Evolutionary conservation across 2,113 vertebrate genomes (phyloP).

Genomic region (Vicugna pacos): DNA sequence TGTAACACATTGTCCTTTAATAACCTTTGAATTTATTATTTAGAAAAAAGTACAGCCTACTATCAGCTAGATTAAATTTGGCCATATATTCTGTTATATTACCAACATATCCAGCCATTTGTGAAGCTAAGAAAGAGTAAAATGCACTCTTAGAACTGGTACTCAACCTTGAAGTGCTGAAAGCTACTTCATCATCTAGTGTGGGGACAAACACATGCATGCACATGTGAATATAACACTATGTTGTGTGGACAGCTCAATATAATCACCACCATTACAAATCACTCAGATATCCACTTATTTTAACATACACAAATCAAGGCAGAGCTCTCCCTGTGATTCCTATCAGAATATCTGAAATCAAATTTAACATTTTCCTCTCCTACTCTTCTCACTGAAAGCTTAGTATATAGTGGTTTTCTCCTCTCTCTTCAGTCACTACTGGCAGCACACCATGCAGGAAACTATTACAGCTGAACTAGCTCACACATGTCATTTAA

Average conservation of each 20-base stretch:
- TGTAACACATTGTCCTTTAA: constrained; percentile 54
- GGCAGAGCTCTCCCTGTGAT: constrained; percentile 8
- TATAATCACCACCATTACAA: constrained; percentile 51
- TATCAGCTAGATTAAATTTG: constrained; percentile 74
- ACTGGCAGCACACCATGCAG: not conserved
- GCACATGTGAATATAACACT: constrained; percentile 45
- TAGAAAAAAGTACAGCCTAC: constrained; percentile 60
- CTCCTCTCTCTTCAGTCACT: not conserved
- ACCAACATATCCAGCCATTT: constrained; percentile 75
- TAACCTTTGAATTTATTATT: constrained; percentile 77
- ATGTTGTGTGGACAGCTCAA: constrained; percentile 5
- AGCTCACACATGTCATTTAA: constrained; percentile 15
- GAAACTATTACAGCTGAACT: not conserved
- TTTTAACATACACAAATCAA: constrained; percentile 71
- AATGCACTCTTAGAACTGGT: constrained; percentile 75
- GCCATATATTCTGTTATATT: constrained; percentile 77
- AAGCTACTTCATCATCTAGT: constrained; percentile 72
- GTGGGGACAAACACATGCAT: constrained; percentile 58
- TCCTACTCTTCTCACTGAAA: constrained; percentile 11
- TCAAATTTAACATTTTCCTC: constrained; percentile 17
- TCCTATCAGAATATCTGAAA: constrained; percentile 35
- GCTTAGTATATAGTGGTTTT: not conserved
- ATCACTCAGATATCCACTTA: constrained; percentile 43
- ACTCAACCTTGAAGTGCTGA: constrained; percentile 78
- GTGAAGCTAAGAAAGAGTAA: constrained; percentile 76